Evolutionary conservation across 2,797 vertebrate species (phyloP).

Genomic region (Danio jaintianensis): DNA sequence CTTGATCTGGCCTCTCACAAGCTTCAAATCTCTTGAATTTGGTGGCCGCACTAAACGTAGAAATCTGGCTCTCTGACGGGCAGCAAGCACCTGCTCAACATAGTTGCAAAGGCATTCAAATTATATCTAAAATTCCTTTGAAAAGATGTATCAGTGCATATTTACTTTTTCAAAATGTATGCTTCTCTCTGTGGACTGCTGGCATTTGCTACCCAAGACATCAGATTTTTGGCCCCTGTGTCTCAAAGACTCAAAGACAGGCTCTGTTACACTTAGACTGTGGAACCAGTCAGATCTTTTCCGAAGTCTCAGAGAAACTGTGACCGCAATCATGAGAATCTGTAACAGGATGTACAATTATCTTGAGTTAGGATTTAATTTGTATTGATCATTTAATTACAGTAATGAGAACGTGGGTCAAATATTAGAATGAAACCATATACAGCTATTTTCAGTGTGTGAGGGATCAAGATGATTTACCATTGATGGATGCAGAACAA

Average conservation of each 20-base stretch:
- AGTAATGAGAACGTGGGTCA: not conserved
- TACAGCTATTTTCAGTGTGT: not conserved
- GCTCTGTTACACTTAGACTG: slow-evolving; percentile 46
- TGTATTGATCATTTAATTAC: not conserved
- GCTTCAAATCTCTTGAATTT: slow-evolving; percentile 69
- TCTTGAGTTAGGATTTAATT: not conserved
- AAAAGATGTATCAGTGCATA: not conserved
- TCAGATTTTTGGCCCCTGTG: slow-evolving; percentile 41
- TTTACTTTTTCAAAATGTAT: slow-evolving; percentile 73
- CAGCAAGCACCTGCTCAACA: slow-evolving; percentile 72
- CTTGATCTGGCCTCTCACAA: slow-evolving; percentile 48
- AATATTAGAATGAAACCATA: not conserved
- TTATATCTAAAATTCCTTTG: not conserved
- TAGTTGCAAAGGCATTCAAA: not conserved
- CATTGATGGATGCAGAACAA: slow-evolving; percentile 80
- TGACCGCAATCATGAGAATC: slow-evolving; percentile 75
- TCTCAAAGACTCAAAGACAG: slow-evolving; percentile 60
- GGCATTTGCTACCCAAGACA: not conserved
- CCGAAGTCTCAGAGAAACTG: slow-evolving; percentile 72
- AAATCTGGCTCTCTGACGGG: slow-evolving; percentile 75
- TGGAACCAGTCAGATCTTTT: slow-evolving; percentile 62
- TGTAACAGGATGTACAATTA: slow-evolving; percentile 61
- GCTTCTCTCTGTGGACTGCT: slow-evolving; percentile 31
- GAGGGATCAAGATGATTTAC: slow-evolving; percentile 63
- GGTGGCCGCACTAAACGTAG: slow-evolving; percentile 77